These are phyloP conservation scores for rat (Rattus norvegicus) DNA, from an alignment of 2,113 vertebrate species.

Conservation along the genomic window DNA sequence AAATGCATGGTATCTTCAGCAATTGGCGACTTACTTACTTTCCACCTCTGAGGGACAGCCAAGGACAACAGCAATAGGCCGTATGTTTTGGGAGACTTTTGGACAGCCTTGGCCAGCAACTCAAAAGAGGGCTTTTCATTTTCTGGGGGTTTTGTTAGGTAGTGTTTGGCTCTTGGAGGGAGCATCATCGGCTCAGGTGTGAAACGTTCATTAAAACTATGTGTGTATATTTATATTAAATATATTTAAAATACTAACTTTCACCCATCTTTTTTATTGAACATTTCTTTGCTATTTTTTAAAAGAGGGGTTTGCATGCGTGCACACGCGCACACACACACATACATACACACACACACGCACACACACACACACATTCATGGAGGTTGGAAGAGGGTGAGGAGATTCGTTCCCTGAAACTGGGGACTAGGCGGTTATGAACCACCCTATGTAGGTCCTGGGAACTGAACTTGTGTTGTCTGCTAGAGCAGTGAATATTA, in stretches of 20 bases:
- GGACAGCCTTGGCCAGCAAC: not conserved
- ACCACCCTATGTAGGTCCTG: not conserved
- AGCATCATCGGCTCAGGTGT: not conserved
- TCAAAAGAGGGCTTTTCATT: not conserved
- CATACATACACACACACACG: too few relatives aligned
- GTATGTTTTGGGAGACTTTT: not conserved
- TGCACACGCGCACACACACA: too few relatives aligned
- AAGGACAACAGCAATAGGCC: not conserved
- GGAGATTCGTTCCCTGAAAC: not conserved
- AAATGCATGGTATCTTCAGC: not conserved
- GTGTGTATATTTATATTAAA: not conserved
- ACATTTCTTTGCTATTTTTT: not conserved
- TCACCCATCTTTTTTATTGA: not conserved
- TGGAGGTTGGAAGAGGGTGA: not conserved
- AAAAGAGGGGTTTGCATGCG: not conserved
- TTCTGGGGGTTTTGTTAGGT: not conserved
- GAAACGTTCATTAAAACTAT: not conserved
- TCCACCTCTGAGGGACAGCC: not conserved
- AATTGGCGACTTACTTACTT: not conserved
- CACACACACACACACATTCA: too few relatives aligned
- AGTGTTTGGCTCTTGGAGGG: not conserved
- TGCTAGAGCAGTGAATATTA: not conserved
- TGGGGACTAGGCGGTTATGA: not conserved
- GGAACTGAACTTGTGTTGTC: not conserved
- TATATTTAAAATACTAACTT: not conserved